Evolutionary conservation across 2,113 vertebrate species (phyloP), one percentile per base, ranked within the genome.

Genomic region (Zonotrichia leucophrys): DNA sequence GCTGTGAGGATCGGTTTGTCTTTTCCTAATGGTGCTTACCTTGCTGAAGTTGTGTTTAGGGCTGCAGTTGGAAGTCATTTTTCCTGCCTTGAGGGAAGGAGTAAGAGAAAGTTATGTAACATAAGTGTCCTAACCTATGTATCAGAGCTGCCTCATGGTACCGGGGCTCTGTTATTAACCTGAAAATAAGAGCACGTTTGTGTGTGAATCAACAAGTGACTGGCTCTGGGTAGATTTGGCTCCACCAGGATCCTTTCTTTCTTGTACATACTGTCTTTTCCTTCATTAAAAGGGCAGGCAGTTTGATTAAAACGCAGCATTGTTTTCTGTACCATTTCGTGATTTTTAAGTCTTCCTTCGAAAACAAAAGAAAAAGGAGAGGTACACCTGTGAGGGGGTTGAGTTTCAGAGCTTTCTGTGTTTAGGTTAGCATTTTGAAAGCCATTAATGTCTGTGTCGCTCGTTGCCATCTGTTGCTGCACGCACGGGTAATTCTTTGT

Each of bases 381-480:
- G 23, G 31, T 31, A 21, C 39, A 66, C 21, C 59, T 44, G 42
- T 16, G 55, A 60, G 42, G 37, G 33, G 27, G n/a, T 2, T 30
- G 68, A 63, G 63, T 56, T 80, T 90, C 42, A 9, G 63, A 52
- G 68, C 44, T 89, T 63, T 70, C 63, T 58, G 53, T 75, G 46
- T 90, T 88, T 33, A 66, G 37, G 39, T 82, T 87, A 83, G 41
- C 44, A 8, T 92, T 83, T 62, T 79, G 67, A 62, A 89, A 83
- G 58, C 89, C 73, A 0, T 66, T 77, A 5, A 1, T 31, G 15
- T 78, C 33, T 63, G 24, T 60, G 42, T 56, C 5, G 3, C 64
- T 70, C 52, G 52, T 95, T 91, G 79, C 72, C 46, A 59, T 92
- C 85, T 86, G 67, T 88, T 93, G 87, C 49, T 90, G 70, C n/a